Evolutionary conservation across 1,140 invertebrate species (phyloP), one percentile per base, ranked within the genome.

Genomic region (Drosophila azteca): DNA sequence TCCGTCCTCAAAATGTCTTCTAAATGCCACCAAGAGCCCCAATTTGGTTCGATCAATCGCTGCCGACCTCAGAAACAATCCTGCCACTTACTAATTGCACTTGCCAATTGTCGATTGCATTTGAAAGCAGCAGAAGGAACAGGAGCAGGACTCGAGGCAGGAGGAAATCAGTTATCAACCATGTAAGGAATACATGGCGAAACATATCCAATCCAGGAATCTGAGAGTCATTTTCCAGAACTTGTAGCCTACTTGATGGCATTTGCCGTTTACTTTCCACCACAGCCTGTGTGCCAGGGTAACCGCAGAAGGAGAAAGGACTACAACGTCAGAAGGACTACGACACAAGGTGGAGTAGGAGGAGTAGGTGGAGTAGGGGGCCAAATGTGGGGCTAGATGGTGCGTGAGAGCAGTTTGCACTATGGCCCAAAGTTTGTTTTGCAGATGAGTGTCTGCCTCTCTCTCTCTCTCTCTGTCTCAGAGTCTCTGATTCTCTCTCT

Each of bases 381-480:
- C 29, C 1, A 11, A 8, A 35, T 35, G 31, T 49, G 43, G 39
- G 55, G 55, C 55, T 72, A 59, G 71, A 72, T 83, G 66, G 55
- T 84, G 81, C 77, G 63, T 73, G 71, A 52, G 67, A 13, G 69
- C 52, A 75, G 72, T 75, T 75, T 67, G 62, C 58, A 61, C 54
- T 68, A 24, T 58, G 41, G 45, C 22, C 58, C 61, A 60, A 62
- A 84, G 76, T 79, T 83, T 76, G 71, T 59, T 76, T 79, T 79
- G 61, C 80, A 79, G 80, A 64, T 83, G 79, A 71, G 65, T 48
- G 57, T 39, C 3, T 39, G 4, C 35, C 35, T 4, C 35, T 5
- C 11, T 39, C 35, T 11, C 3, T 39, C 11, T 39, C 4, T 3
- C 35, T 39, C 11, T 39, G 0, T 39, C 11, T 13, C 3, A 39